A percentile compares a stretch with the other conserved stretches of the same genome.
These are phyloP conservation scores for Chamaea fasciata DNA, from an alignment of 2,113 vertebrate genomes.

Conservation along the genomic window DNA sequence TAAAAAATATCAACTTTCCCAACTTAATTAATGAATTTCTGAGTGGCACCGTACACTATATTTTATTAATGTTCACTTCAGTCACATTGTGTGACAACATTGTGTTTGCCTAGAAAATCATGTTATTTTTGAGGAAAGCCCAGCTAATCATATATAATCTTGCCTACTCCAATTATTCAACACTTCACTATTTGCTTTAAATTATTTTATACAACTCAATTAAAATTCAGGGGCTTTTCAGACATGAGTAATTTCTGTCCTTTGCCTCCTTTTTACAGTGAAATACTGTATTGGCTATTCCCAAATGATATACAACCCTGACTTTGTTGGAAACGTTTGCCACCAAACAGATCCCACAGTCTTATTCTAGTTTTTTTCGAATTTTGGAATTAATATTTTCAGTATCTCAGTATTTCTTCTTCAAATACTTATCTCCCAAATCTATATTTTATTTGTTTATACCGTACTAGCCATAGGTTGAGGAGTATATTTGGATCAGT, in stretches of 20 bases:
- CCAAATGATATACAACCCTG: not conserved
- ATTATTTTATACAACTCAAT: not conserved
- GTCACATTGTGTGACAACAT: not conserved
- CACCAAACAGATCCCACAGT: accelerated
- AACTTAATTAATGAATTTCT: not conserved
- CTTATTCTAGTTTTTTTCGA: not conserved
- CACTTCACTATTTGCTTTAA: not conserved
- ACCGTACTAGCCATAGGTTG: not conserved
- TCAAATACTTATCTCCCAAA: not conserved
- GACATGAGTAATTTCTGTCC: not conserved
- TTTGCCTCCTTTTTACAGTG: not conserved
- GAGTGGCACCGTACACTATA: not conserved
- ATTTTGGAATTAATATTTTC: not conserved
- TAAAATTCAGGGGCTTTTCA: not conserved
- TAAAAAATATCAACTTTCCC: not conserved
- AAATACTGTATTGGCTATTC: not conserved
- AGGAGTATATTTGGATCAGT: not conserved
- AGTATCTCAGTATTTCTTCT: not conserved
- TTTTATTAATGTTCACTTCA: not conserved
- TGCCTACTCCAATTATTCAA: not conserved
- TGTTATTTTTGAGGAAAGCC: not conserved
- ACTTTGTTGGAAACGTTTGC: not conserved
- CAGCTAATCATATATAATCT: not conserved
- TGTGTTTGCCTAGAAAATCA: not conserved
- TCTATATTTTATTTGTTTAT: not conserved